Conservation (phyloP, 2,797 vertebrate genomes). For the Dryobates pubescens region DNA sequence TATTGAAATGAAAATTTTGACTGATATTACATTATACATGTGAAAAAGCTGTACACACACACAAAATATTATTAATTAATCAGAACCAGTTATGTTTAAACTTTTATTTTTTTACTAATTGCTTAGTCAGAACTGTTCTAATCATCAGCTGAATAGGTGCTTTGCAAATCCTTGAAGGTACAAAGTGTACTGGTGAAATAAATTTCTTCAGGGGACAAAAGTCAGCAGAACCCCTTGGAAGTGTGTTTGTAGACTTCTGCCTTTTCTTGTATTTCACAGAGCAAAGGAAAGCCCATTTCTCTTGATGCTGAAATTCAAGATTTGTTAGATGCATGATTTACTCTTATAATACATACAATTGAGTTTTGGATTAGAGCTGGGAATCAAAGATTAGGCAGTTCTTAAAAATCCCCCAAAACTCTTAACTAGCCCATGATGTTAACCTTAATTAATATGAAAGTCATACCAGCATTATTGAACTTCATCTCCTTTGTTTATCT, state of each 20-base stretch:
- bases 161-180: background rate
- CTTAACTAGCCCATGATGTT: background rate
- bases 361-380: background rate
- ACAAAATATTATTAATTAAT: background rate
- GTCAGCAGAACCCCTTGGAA: background rate
- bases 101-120: background rate
- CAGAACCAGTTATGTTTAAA: background rate
- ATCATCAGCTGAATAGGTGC: background rate
- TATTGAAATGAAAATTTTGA: background rate
- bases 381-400: background rate
- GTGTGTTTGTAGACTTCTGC: background rate
- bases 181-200: background rate
- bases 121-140: background rate
- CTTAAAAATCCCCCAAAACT: background rate
- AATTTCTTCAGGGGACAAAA: background rate
- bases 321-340: background rate
- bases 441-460: background rate
- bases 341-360: too few species aligned
- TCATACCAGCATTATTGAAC: background rate
- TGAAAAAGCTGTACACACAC: background rate
- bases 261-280: background rate
- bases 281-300: background rate
- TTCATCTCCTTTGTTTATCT: background rate
- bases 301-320: background rate
- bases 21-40: background rate